phyloP scores from a whole-genome alignment of 2,113 vertebrate genomes.

The Pollimyrus isidori region DNA sequence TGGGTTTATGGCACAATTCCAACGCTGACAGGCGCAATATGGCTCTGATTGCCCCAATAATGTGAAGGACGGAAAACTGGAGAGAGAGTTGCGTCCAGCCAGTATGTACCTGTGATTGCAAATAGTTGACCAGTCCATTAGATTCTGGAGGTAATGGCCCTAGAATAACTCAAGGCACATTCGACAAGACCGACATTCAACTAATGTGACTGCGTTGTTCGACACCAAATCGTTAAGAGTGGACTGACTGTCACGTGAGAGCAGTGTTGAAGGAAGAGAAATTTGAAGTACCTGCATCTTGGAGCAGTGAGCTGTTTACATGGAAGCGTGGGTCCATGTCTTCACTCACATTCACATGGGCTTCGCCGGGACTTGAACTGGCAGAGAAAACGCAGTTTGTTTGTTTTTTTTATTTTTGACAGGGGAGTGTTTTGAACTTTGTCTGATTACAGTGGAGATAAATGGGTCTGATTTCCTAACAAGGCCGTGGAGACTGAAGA shows the following conservation, averaged over 20 bases:
- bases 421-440: slow-evolving; percentile 21
- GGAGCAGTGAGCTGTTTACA: background rate
- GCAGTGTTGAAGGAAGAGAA: background rate
- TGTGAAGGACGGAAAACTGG: background rate
- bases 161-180: background rate
- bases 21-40: background rate
- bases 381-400: background rate
- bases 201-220: background rate
- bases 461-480: slow-evolving; percentile 42
- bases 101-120: background rate
- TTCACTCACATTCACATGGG: background rate
- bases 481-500: slow-evolving; percentile 48
- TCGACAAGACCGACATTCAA: background rate
- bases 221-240: background rate
- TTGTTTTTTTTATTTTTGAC: slow-evolving; percentile 9
- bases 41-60: background rate
- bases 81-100: background rate
- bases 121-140: background rate
- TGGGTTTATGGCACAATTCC: background rate
- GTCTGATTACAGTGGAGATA: slow-evolving; percentile 31
- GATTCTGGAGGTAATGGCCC: background rate
- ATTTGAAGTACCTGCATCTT: background rate
- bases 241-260: background rate
- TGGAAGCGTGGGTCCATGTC: background rate
- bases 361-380: background rate